Conservation (phyloP, 2,797 vertebrate genomes). For the Gobio occitaniae region DNA sequence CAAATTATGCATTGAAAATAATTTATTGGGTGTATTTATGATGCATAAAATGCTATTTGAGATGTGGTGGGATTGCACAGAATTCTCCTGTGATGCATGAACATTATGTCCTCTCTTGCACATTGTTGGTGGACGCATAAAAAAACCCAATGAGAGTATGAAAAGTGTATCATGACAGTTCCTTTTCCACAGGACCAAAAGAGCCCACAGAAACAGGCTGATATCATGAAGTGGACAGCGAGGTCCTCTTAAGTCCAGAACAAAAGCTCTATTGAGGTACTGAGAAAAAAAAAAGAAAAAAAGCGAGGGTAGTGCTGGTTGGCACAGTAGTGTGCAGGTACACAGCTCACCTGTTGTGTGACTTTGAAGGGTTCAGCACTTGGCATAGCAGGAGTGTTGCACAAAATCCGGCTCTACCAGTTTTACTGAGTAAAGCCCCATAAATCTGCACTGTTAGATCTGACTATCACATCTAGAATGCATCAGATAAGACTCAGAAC, state of each 20-base stretch:
- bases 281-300: slow-evolving; percentile 56
- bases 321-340: slow-evolving; percentile 65
- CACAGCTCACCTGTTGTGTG: slow-evolving; percentile 73
- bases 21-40: not conserved
- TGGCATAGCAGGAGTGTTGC: slow-evolving; percentile 69
- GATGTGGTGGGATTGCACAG: not conserved
- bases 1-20: not conserved
- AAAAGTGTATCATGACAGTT: not conserved
- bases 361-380: slow-evolving; percentile 61
- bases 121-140: not conserved
- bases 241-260: slow-evolving; percentile 38
- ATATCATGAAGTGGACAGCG: slow-evolving; percentile 28
- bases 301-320: slow-evolving; percentile 64
- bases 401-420: slow-evolving; percentile 74
- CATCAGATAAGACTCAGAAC: slow-evolving; percentile 43
- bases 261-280: slow-evolving; percentile 55
- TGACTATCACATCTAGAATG: slow-evolving; percentile 46
- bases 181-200: not conserved
- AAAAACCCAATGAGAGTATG: not conserved
- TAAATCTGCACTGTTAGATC: slow-evolving; percentile 50
- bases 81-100: not conserved
- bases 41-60: not conserved
- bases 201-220: not conserved
- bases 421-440: slow-evolving; percentile 58
- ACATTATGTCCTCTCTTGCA: not conserved